Evolutionary conservation across 2,888 invertebrate genomes (phyloP).

Genomic region (Drosophila monieri): DNA sequence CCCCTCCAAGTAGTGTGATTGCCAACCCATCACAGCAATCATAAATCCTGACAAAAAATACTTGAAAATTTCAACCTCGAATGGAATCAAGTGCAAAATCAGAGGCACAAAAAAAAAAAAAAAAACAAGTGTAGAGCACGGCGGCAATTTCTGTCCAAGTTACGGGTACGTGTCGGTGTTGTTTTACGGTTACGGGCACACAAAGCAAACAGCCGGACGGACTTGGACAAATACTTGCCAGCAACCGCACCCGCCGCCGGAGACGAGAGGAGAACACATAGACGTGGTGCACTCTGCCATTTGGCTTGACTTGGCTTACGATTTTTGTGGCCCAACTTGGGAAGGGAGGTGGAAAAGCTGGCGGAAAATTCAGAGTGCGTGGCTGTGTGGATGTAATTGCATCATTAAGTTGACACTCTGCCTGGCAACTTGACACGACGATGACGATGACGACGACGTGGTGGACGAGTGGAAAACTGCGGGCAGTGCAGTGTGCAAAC

Average conservation of each 20-base stretch:
- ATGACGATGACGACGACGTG: constrained; percentile 42
- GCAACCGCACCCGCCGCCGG: neutral
- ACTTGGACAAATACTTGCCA: constrained; percentile 24
- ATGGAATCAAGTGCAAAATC: neutral
- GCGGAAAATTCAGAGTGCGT: constrained; percentile 20
- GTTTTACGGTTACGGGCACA: constrained; percentile 5
- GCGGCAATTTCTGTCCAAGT: constrained; percentile 22
- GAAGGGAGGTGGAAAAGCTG: neutral
- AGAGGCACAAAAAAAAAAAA: too few relatives aligned
- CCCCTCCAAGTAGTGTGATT: too few relatives aligned
- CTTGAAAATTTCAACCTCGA: constrained; percentile 5
- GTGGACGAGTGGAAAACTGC: constrained; percentile 17
- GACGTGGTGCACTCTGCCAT: constrained; percentile 35
- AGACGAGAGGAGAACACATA: neutral
- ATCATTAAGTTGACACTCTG: constrained; percentile 62
- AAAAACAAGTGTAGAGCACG: constrained; percentile 26
- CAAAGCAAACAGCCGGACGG: constrained; percentile 30
- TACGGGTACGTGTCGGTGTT: constrained; percentile 4
- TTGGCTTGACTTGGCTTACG: constrained; percentile 1
- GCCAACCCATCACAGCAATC: neutral
- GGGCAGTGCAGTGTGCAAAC: constrained; percentile 33
- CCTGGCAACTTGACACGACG: constrained; percentile 63
- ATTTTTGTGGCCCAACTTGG: constrained; percentile 10
- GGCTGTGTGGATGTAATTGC: constrained; percentile 58
- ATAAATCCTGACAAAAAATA: neutral